These are phyloP conservation scores for Rhizoglyphus robini DNA, from an alignment of 1,140 invertebrate genomes.

Conservation along the genomic window DNA sequence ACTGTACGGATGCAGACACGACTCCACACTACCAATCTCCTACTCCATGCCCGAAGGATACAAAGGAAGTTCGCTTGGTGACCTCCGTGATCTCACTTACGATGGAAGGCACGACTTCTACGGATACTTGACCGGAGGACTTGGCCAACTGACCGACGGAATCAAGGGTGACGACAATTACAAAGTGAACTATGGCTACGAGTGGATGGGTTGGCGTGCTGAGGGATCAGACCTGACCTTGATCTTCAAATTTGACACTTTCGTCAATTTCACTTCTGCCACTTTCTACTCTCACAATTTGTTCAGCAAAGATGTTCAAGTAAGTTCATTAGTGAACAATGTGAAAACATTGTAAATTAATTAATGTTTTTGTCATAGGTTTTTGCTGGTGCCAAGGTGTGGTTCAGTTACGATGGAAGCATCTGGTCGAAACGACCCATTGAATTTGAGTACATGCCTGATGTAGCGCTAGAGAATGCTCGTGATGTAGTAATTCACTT, in stretches of 20 bases:
- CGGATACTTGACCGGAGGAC: slow-evolving; percentile 49
- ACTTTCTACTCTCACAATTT: slow-evolving; percentile 63
- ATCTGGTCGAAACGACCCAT: slow-evolving; percentile 12
- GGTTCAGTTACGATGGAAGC: slow-evolving; percentile 11
- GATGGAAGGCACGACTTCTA: slow-evolving; percentile 56
- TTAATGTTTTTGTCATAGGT: slow-evolving; percentile 6
- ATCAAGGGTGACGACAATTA: slow-evolving; percentile 60
- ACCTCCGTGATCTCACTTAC: slow-evolving; percentile 79
- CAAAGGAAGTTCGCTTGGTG: slow-evolving; percentile 51
- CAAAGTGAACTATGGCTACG: slow-evolving; percentile 54
- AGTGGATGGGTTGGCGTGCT: slow-evolving; percentile 69
- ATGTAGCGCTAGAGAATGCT: slow-evolving; percentile 63
- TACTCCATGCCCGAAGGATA: slow-evolving; percentile 73
- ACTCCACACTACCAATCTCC: slow-evolving; percentile 62
- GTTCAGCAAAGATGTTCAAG: slow-evolving; percentile 51
- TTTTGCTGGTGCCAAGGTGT: slow-evolving; percentile 2
- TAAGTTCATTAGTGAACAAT: slow-evolving; percentile 63
- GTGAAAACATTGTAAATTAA: slow-evolving; percentile 51
- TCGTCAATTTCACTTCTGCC: slow-evolving; percentile 71
- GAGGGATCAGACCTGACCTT: slow-evolving; percentile 39
- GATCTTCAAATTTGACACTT: slow-evolving; percentile 71
- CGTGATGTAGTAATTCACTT: slow-evolving; percentile 68
- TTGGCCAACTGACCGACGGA: slow-evolving; percentile 78
- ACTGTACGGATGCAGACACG: slow-evolving; percentile 59
- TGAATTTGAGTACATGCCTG: slow-evolving; percentile 49